Conservation (phyloP, 2,797 vertebrate species). For the Anisognathus igniventris region DNA sequence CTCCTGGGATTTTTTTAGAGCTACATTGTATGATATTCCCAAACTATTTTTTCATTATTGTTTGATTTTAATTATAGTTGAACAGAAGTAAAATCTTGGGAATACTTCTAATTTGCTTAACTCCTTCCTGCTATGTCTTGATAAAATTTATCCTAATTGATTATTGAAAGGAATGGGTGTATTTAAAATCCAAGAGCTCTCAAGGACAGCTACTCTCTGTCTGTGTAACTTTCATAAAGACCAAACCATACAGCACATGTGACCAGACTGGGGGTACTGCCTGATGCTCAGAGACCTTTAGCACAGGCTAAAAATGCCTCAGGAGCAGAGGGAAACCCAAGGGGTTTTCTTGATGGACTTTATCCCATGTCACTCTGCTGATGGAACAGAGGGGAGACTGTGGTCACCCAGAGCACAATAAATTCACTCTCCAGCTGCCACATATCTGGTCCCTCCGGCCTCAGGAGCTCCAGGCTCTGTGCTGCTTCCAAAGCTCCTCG, state of each 20-base stretch:
- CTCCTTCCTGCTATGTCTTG: conserved; percentile 8
- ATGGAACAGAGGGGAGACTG: neutral
- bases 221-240: neutral
- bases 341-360: neutral
- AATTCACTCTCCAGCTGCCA: neutral
- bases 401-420: neutral
- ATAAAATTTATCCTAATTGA: neutral
- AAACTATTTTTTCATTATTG: conserved; percentile 41
- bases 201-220: neutral
- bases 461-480: neutral
- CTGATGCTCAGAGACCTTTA: neutral
- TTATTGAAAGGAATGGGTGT: neutral
- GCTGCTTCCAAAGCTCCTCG: neutral
- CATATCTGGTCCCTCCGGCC: neutral
- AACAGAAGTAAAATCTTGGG: conserved; percentile 50
- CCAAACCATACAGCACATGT: neutral
- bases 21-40: neutral
- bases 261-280: neutral
- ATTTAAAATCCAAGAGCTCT: neutral
- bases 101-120: conserved; percentile 52
- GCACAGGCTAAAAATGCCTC: neutral
- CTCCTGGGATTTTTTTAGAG: conserved; percentile 56
- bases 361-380: neutral
- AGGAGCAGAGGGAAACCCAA: neutral
- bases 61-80: conserved; percentile 71